Evolutionary conservation across 2,797 vertebrate genomes (phyloP).

Genomic region (Alfaro cultratus): DNA sequence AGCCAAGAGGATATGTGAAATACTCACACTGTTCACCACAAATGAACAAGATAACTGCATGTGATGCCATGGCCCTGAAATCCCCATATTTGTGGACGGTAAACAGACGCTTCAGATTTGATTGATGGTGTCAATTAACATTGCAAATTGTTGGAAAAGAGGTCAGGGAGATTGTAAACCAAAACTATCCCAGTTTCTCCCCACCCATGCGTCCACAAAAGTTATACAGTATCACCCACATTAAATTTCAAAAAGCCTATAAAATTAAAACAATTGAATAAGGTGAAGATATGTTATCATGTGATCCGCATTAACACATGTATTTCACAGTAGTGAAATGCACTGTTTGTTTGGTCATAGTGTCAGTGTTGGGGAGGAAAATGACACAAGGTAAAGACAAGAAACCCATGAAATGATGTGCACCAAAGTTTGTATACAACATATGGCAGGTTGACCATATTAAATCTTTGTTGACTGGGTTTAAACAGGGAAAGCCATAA

Average conservation of each 20-base stretch:
- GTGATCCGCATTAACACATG: neutral
- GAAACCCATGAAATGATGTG: constrained; percentile 15
- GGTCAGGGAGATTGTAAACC: constrained; percentile 57
- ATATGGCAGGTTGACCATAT: constrained; percentile 15
- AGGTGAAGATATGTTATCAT: constrained; percentile 28
- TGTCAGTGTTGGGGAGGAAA: constrained; percentile 18
- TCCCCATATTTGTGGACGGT: constrained; percentile 75
- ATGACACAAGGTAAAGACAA: constrained; percentile 32
- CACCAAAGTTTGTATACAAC: constrained; percentile 5
- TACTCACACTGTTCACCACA: constrained; percentile 64
- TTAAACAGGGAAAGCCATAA: constrained; percentile 9
- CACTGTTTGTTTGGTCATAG: constrained; percentile 2
- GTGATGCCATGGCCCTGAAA: constrained; percentile 72
- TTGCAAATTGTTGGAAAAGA: constrained; percentile 65
- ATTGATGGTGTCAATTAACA: constrained; percentile 78
- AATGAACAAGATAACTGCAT: constrained; percentile 64
- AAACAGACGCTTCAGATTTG: constrained; percentile 60
- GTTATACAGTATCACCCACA: constrained; percentile 47
- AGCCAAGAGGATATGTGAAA: constrained; percentile 53
- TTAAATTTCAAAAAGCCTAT: constrained; percentile 37
- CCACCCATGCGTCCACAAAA: constrained; percentile 68
- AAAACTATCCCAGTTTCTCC: constrained; percentile 66
- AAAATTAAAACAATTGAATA: constrained; percentile 35
- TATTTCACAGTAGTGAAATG: constrained; percentile 10
- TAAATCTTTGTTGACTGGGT: constrained; percentile 19